Conservation (phyloP, 2,113 vertebrate species). For the Macquaria australasica region DNA sequence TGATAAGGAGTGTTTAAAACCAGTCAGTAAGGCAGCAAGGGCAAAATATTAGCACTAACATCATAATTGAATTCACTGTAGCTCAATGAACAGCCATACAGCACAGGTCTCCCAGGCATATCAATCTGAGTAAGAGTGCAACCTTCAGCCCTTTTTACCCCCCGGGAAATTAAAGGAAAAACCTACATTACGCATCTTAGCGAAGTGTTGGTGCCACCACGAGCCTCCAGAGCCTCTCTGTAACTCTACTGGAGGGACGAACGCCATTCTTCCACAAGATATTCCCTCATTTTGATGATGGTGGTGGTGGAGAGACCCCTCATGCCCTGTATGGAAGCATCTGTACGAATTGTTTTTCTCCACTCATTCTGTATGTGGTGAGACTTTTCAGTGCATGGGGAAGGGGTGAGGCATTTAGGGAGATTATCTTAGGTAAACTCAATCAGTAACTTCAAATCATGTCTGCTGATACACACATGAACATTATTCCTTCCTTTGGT, state of each 20-base stretch:
- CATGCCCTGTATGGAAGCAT: not conserved
- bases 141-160: not conserved
- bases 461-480: not conserved
- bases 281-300: conserved; percentile 1
- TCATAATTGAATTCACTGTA: not conserved
- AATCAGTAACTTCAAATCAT: conserved; percentile 13
- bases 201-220: not conserved
- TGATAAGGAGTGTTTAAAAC: not conserved
- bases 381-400: not conserved
- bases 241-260: not conserved
- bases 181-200: conserved; percentile 4
- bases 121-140: conserved; percentile 18
- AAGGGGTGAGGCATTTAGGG: not conserved
- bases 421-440: conserved; percentile 6
- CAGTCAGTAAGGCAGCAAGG: not conserved
- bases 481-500: not conserved
- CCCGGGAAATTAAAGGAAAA: conserved; percentile 24
- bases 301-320: not conserved
- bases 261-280: not conserved
- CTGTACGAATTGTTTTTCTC: not conserved
- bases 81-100: not conserved
- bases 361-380: not conserved
- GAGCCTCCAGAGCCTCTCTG: conserved; percentile 3
- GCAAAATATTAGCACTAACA: not conserved
- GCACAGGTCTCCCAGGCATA: conserved; percentile 1